These are phyloP conservation scores for Melanotaenia maccullochi DNA, from an alignment of 2,797 vertebrate genomes.

Conservation along the genomic window DNA sequence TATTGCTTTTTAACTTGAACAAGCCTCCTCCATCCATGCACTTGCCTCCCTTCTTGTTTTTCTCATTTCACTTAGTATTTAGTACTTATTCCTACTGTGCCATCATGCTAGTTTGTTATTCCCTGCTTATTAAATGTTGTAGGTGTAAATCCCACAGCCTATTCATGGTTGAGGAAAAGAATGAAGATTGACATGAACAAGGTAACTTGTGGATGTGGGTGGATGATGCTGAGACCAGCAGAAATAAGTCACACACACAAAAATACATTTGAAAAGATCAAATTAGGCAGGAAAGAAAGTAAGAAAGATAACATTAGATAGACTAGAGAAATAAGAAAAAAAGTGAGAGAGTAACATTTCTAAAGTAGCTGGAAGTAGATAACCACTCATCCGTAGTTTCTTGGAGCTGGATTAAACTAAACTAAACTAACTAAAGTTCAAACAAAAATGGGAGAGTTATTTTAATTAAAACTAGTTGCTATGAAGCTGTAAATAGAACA, in stretches of 20 bases:
- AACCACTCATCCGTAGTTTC: conserved; percentile 57
- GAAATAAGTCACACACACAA: conserved; percentile 15
- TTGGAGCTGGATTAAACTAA: conserved; percentile 56
- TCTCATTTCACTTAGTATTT: background rate
- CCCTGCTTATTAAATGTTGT: conserved; percentile 26
- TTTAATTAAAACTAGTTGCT: conserved; percentile 42
- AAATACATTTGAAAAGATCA: background rate
- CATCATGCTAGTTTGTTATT: conserved; percentile 4
- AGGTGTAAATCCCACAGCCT: conserved; percentile 1
- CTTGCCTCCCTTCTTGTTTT: background rate
- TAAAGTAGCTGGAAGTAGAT: conserved; percentile 47
- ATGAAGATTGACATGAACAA: conserved; percentile 6
- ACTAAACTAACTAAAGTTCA: conserved; percentile 9
- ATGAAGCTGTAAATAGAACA: conserved; percentile 20
- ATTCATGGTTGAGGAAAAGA: conserved; percentile 17
- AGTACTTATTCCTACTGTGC: background rate
- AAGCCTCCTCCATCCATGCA: background rate
- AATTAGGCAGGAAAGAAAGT: conserved; percentile 30
- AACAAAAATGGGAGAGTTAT: conserved; percentile 11
- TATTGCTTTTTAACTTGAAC: background rate
- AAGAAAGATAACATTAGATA: conserved; percentile 6
- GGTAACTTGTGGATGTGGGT: background rate
- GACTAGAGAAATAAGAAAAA: conserved; percentile 18
- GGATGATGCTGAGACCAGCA: background rate
- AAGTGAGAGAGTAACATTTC: conserved; percentile 17